Conservation (phyloP, 2,888 invertebrate genomes). For the Melipona bicolor region DNA sequence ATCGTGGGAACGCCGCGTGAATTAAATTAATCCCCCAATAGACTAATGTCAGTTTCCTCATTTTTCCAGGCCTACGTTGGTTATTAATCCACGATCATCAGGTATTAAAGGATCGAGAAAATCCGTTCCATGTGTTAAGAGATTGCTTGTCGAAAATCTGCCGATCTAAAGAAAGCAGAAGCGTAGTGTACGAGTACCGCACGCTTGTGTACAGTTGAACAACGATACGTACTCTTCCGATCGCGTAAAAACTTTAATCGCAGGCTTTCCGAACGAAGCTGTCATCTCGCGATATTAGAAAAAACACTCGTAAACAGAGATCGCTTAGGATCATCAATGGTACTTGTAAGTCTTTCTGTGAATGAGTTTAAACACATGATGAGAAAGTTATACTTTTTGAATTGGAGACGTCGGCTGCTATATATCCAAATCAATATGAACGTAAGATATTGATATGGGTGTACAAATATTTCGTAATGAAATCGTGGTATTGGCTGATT, state of each 20-base stretch:
- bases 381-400: conserved; percentile 59
- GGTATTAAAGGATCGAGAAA: conserved; percentile 43
- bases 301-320: conserved; percentile 19
- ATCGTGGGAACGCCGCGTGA: neutral
- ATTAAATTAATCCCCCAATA: conserved; percentile 11
- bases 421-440: conserved; percentile 83
- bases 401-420: conserved; percentile 80
- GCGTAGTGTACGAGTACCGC: neutral
- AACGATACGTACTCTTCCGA: conserved; percentile 23
- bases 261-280: conserved; percentile 22
- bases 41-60: conserved; percentile 51
- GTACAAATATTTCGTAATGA: conserved; percentile 82
- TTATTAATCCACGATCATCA: conserved; percentile 43
- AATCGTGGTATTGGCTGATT: conserved; percentile 84
- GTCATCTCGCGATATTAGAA: conserved; percentile 20
- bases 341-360: conserved; percentile 51
- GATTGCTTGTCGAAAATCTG: conserved; percentile 56
- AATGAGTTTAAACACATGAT: conserved; percentile 50
- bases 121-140: conserved; percentile 34
- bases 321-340: conserved; percentile 46
- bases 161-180: conserved; percentile 44
- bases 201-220: conserved; percentile 22
- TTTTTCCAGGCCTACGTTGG: conserved; percentile 55
- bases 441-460: conserved; percentile 83
- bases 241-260: conserved; percentile 33